Evolutionary conservation across 1,140 invertebrate genomes (phyloP).

Genomic region (Brachionus rotundiformis): DNA sequence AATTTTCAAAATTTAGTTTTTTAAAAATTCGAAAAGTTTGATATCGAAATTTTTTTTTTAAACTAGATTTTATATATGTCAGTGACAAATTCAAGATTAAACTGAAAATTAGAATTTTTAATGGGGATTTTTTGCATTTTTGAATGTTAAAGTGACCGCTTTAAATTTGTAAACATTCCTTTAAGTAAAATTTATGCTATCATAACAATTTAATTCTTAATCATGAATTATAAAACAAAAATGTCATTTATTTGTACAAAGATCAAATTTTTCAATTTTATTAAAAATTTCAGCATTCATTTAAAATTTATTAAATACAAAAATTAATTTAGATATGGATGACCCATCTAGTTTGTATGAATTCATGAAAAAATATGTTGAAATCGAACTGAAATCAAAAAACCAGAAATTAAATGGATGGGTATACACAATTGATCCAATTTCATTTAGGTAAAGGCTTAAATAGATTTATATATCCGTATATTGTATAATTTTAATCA

Average conservation of each 20-base stretch:
- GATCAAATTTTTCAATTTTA: too few species aligned
- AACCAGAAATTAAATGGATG: background rate
- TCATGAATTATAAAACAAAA: background rate
- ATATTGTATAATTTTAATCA: background rate
- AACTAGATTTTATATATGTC: too few species aligned
- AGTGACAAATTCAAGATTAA: background rate
- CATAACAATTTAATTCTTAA: background rate
- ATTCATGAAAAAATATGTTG: conserved; percentile 34
- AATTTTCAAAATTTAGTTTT: too few species aligned
- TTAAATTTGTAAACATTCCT: background rate
- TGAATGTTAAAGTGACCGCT: background rate
- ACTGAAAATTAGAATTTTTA: background rate
- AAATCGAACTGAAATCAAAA: background rate
- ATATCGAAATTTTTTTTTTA: too few species aligned
- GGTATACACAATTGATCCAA: conserved; percentile 27
- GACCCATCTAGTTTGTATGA: background rate
- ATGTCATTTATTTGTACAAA: too few species aligned
- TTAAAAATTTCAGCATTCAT: too few species aligned
- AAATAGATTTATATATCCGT: background rate
- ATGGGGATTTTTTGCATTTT: background rate
- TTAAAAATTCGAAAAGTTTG: too few species aligned
- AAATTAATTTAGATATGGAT: background rate
- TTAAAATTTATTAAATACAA: too few species aligned
- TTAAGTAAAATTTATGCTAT: background rate
- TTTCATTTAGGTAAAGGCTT: background rate